Conservation (phyloP, 2,113 vertebrate species). For the Trematomus loennbergii region DNA sequence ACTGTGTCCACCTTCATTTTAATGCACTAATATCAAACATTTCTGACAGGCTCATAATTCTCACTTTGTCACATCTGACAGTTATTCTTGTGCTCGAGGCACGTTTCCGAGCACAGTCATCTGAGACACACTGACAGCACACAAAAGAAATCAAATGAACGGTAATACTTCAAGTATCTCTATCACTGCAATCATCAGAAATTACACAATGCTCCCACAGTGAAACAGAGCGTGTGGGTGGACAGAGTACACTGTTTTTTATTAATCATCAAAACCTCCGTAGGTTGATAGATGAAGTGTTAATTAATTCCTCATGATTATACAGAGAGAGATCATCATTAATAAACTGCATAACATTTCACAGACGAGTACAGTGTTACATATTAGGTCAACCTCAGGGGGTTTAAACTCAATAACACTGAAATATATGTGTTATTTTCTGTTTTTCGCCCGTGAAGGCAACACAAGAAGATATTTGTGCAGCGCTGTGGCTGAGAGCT, state of each 20-base stretch:
- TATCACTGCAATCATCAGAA: slow-evolving; percentile 60
- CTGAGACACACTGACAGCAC: slow-evolving; percentile 56
- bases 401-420: slow-evolving; percentile 51
- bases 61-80: slow-evolving; percentile 68
- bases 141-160: slow-evolving; percentile 49
- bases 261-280: slow-evolving; percentile 71
- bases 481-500: slow-evolving; percentile 50
- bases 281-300: slow-evolving; percentile 71
- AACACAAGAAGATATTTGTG: slow-evolving; percentile 61
- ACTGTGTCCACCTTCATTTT: slow-evolving; percentile 34
- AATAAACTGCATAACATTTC: slow-evolving; percentile 64
- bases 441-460: slow-evolving; percentile 34
- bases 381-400: slow-evolving; percentile 46
- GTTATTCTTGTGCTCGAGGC: slow-evolving; percentile 57
- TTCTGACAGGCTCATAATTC: slow-evolving; percentile 57
- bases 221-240: slow-evolving; percentile 62
- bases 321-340: slow-evolving; percentile 54
- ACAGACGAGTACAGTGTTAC: slow-evolving; percentile 27
- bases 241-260: slow-evolving; percentile 66
- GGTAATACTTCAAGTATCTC: slow-evolving; percentile 65
- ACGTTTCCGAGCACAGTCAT: slow-evolving; percentile 52
- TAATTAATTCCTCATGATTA: slow-evolving; percentile 74
- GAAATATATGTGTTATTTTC: slow-evolving; percentile 21
- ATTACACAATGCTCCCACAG: slow-evolving; percentile 68
- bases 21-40: slow-evolving; percentile 36